Conservation (phyloP, 2,797 vertebrate genomes). For the Sebastes alutus region DNA sequence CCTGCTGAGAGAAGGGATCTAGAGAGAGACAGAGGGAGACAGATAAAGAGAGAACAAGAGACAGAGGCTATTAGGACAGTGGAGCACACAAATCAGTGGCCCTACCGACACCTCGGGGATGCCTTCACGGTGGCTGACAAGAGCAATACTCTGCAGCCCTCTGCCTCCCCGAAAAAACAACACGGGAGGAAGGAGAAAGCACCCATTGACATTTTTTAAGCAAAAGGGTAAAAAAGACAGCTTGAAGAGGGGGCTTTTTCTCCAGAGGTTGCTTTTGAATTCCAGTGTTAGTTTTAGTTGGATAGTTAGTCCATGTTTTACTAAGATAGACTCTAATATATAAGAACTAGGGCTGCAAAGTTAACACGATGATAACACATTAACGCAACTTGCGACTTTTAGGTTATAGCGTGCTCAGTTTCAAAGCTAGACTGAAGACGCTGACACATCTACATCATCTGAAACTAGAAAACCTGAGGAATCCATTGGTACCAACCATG, state of each 20-base stretch:
- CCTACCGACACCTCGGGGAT: conserved; percentile 90
- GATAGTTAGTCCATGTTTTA: not conserved
- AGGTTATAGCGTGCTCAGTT: no score
- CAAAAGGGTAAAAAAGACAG: conserved; percentile 26
- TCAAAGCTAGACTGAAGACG: no score
- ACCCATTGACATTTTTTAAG: conserved; percentile 50
- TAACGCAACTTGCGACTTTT: no score
- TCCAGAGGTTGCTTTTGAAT: not conserved
- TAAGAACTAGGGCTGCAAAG: not conserved
- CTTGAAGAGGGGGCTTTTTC: not conserved
- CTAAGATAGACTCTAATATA: not conserved
- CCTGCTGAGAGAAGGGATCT: conserved; percentile 91
- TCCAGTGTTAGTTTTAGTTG: not conserved
- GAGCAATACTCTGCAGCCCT: conserved; percentile 79
- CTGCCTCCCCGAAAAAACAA: conserved; percentile 78
- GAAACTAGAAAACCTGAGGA: no score
- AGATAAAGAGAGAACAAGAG: conserved; percentile 60
- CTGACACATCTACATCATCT: no score
- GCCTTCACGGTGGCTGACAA: conserved; percentile 90
- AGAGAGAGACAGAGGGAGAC: conserved; percentile 55
- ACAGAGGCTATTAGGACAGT: conserved; percentile 84
- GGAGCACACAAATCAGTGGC: conserved; percentile 89
- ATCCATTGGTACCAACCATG: fast-evolving
- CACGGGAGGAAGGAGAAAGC: conserved; percentile 58
- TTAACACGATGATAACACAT: no score